phyloP scores from a whole-genome alignment of 2,888 invertebrate species.

The Antitype chi region DNA sequence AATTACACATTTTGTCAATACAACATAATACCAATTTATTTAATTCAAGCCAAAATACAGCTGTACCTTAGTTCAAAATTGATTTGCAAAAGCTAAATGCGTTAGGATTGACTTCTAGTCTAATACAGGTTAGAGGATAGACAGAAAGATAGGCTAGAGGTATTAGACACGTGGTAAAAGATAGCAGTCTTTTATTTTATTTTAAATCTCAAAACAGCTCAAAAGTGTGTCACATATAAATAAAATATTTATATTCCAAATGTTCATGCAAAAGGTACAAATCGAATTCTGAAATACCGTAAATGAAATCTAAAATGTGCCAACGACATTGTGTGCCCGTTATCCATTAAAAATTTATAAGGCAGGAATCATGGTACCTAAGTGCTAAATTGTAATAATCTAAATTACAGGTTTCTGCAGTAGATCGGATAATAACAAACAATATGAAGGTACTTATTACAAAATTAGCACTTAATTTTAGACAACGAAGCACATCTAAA shows the following conservation, averaged over 20 bases:
- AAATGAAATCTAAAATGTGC: conserved; percentile 34
- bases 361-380: conserved; percentile 2
- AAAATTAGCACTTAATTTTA: conserved; percentile 19
- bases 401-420: conserved; percentile 9
- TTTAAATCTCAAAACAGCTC: conserved; percentile 23
- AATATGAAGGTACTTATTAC: conserved; percentile 7
- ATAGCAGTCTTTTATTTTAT: conserved; percentile 9
- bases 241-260: conserved; percentile 33
- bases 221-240: conserved; percentile 26
- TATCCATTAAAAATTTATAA: conserved; percentile 23
- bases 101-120: not conserved
- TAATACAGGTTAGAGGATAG: not conserved
- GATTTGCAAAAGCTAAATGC: not conserved
- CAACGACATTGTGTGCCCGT: conserved; percentile 10
- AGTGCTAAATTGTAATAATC: conserved; percentile 1
- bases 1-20: not conserved
- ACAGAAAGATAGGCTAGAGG: not conserved
- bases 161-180: conserved; percentile 1
- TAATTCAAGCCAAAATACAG: not conserved
- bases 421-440: conserved; percentile 19
- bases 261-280: conserved; percentile 38
- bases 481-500: conserved; percentile 6
- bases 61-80: not conserved
- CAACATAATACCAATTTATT: not conserved
- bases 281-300: conserved; percentile 47